Evolutionary conservation across 2,797 vertebrate species (phyloP), one percentile per base, ranked within the genome.

Genomic region (Crypturellus tataupa): DNA sequence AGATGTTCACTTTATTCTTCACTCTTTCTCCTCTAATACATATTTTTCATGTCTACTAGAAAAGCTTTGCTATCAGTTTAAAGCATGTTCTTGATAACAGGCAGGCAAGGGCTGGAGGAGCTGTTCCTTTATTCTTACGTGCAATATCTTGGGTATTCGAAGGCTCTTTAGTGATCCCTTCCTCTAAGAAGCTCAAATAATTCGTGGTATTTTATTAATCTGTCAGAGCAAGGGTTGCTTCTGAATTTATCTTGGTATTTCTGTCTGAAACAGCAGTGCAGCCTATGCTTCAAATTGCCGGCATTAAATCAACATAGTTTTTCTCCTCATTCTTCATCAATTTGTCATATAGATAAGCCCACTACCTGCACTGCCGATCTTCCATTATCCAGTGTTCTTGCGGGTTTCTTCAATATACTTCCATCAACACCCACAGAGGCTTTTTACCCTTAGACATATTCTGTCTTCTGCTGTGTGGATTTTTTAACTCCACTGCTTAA

Each of bases 241-340:
- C 93, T 96, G 95, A 96, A 97, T 97, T 96, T 97, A 97, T 97
- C 96, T 97, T 96, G 86, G 95, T 97, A 96, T 96, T 95, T 97
- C 95, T 97, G 94, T 95, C 94, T 96, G 95, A 94, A 97, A 97
- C 93, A 97, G 95, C 95, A 95, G 96, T 94, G 89, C 93, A 93
- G 93, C 76, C 96, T 92, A 95, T 96, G 93, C 95, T 97, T 97
- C 95, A 97, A 97, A 96, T 97, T 96, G 76, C 94, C 92, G 91
- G 92, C 87, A 71, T 96, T 97, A 97, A 96, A 96, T 97, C 96
- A 97, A 96, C 96, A 94, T 95, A 95, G 95, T 97, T 96, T 96
- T 93, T 87, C 90, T 95, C 87, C 89, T 97, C 96, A 96, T 95
- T 95, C 93, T 96, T 96, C 94, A 95, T 97, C 95, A 94, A 95